A percentile compares a stretch with the other conserved stretches of the same genome.
Conservation (phyloP, 2,888 invertebrate species). For the Scelioninae gen. 2 region DNA sequence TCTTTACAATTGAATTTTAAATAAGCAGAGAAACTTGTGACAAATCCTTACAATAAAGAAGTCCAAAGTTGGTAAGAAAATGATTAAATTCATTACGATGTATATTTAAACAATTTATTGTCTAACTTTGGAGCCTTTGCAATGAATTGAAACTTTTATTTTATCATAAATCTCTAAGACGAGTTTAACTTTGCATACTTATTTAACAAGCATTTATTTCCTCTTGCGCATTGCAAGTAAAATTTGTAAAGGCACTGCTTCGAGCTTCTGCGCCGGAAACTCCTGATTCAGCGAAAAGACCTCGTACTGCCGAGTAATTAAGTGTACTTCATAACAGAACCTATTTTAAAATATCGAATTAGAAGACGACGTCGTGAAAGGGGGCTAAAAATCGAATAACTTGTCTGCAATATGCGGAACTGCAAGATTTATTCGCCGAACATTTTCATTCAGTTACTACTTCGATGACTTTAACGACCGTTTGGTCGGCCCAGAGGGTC, state of each 20-base stretch:
- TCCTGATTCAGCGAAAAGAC: slow-evolving; percentile 43
- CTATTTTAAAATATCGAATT: slow-evolving; percentile 35
- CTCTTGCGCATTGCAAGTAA: slow-evolving; percentile 36
- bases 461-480: too few relatives aligned
- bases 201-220: slow-evolving; percentile 52
- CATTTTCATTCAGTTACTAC: too few relatives aligned
- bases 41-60: slow-evolving; percentile 19
- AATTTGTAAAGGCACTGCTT: slow-evolving; percentile 47
- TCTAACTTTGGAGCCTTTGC: slow-evolving; percentile 32
- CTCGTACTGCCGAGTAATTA: slow-evolving; percentile 30
- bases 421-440: too few relatives aligned
- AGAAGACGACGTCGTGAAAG: slow-evolving; percentile 2
- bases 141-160: slow-evolving; percentile 42
- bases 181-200: slow-evolving; percentile 46
- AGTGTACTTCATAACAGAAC: slow-evolving; percentile 32
- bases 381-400: not conserved
- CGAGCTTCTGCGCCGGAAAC: slow-evolving; percentile 38
- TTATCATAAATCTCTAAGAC: slow-evolving; percentile 46
- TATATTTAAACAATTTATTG: slow-evolving; percentile 43
- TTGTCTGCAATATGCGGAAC: too few relatives aligned
- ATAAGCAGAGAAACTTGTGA: slow-evolving; percentile 14
- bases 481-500: too few relatives aligned
- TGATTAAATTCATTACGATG: slow-evolving; percentile 22
- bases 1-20: slow-evolving; percentile 23
- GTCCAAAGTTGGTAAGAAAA: slow-evolving; percentile 27